A percentile compares a stretch with the other conserved stretches of the same genome.
Evolutionary conservation across 2,113 vertebrate species (phyloP).

Genomic region (Zosterops borbonicus): DNA sequence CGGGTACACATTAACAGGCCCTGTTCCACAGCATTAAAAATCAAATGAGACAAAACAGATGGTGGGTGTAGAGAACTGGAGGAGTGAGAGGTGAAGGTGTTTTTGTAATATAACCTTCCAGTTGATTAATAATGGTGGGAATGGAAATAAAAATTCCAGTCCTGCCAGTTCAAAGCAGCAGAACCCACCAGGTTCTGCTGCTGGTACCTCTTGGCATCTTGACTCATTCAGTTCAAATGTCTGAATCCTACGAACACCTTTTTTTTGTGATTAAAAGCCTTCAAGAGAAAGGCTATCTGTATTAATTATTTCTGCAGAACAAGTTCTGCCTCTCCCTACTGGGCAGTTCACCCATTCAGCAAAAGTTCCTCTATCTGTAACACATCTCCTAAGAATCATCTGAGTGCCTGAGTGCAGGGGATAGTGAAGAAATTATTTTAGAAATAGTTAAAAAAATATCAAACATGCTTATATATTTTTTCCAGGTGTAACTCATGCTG

Average conservation of each 20-base stretch:
- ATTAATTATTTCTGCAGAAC: neutral
- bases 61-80: neutral
- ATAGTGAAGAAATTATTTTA: neutral
- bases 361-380: neutral
- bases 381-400: neutral
- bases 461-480: neutral
- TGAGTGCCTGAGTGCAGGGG: neutral
- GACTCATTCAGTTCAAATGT: neutral
- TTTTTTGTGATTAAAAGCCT: neutral
- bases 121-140: neutral
- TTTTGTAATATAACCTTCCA: neutral
- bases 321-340: neutral
- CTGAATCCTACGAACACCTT: neutral
- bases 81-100: neutral
- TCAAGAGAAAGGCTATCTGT: neutral
- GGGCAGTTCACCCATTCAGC: neutral
- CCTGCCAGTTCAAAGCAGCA: neutral
- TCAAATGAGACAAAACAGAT: neutral
- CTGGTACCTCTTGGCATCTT: fast-evolving
- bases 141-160: neutral
- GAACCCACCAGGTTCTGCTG: neutral
- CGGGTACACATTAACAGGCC: neutral
- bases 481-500: neutral
- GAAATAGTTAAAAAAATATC: neutral
- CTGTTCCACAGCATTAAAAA: neutral